These are phyloP conservation scores for Lophotriccus pileatus DNA, from an alignment of 2,797 vertebrate species.

Conservation along the genomic window DNA sequence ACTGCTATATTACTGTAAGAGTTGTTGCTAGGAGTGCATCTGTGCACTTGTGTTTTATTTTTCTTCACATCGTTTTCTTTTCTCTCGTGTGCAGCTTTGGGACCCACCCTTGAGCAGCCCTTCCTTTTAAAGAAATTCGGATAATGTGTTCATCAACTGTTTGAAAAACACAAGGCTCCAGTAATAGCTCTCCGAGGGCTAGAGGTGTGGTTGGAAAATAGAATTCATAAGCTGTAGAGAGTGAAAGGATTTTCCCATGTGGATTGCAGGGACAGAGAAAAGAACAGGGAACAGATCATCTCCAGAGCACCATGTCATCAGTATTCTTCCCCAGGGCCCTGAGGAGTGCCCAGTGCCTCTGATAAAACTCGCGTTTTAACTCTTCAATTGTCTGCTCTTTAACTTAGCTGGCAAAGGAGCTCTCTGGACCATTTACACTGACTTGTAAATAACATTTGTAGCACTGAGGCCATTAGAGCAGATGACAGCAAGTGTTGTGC, in stretches of 20 bases:
- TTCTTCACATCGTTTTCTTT: background rate
- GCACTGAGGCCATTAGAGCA: background rate
- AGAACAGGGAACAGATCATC: background rate
- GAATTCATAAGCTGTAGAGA: background rate
- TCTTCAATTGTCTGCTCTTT: background rate
- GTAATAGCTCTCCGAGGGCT: slow-evolving; percentile 3
- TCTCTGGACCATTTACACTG: background rate
- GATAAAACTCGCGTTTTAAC: background rate
- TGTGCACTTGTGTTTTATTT: slow-evolving; percentile 14
- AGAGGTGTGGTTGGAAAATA: slow-evolving; percentile 56
- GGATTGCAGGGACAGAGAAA: background rate
- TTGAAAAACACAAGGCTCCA: slow-evolving; percentile 7
- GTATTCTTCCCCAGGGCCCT: background rate
- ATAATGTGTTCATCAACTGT: slow-evolving; percentile 1
- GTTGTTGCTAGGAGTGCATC: slow-evolving; percentile 60
- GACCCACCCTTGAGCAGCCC: slow-evolving; percentile 19
- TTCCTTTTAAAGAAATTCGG: slow-evolving; percentile 48
- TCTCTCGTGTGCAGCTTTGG: background rate
- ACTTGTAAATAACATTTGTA: background rate
- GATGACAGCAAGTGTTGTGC: background rate
- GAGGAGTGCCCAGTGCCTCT: background rate
- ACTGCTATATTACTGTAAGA: slow-evolving; percentile 33
- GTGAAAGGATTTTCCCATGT: background rate
- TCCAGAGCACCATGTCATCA: background rate
- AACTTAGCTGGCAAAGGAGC: background rate